phyloP scores from a whole-genome alignment of 2,113 vertebrate species.

The Sarotherodon lohbergeri region DNA sequence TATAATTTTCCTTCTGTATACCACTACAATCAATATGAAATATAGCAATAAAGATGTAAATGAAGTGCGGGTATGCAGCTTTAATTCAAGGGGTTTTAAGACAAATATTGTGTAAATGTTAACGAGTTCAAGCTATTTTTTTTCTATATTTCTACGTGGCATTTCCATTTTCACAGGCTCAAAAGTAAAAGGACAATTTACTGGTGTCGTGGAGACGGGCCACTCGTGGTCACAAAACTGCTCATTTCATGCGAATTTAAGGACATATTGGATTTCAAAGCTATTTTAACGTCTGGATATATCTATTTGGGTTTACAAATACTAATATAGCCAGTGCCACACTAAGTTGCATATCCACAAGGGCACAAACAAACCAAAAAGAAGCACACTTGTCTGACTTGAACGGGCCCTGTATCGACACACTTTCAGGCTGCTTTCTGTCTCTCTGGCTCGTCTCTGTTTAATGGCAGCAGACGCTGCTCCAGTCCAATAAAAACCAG shows the following conservation, averaged over 20 bases:
- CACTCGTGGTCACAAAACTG: background rate
- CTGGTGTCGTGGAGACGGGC: background rate
- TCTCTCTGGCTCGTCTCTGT: slow-evolving; percentile 2
- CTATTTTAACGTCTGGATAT: background rate
- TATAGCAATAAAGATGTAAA: background rate
- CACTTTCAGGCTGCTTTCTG: background rate
- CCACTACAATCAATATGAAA: background rate
- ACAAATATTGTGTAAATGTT: background rate
- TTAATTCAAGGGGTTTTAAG: background rate
- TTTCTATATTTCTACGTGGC: background rate
- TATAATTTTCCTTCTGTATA: background rate
- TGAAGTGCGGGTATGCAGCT: background rate
- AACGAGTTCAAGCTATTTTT: background rate
- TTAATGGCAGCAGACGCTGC: slow-evolving; percentile 30
- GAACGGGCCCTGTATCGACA: background rate
- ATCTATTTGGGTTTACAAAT: background rate
- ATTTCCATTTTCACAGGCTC: background rate
- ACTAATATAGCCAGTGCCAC: background rate
- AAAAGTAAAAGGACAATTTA: background rate
- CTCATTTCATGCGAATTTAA: background rate
- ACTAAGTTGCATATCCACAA: background rate
- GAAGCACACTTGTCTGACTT: background rate
- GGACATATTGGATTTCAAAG: background rate
- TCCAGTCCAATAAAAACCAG: slow-evolving; percentile 53
- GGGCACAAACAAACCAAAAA: background rate